A percentile compares a stretch with the other conserved stretches of the same genome.
phyloP scores from a whole-genome alignment of 1,140 invertebrate species.

The Xylocopa sonorina region DNA sequence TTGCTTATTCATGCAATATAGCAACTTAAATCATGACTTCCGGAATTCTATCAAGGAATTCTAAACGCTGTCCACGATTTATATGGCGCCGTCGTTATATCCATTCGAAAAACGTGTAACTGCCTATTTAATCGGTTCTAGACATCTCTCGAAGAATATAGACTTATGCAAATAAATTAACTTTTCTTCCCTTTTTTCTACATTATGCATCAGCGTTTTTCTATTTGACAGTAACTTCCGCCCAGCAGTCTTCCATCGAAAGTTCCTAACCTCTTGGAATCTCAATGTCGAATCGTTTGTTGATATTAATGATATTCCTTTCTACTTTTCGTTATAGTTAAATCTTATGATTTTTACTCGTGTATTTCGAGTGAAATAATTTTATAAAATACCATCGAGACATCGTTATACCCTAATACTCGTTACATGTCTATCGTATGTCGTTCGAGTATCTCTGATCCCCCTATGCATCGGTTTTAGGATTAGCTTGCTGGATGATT shows the following conservation, averaged over 20 bases:
- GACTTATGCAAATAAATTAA: conserved; percentile 11
- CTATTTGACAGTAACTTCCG: neutral
- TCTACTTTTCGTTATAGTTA: neutral
- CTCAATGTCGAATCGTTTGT: neutral
- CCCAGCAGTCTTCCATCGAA: neutral
- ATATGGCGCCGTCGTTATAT: neutral
- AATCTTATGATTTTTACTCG: neutral
- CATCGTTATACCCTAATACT: neutral
- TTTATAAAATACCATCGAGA: neutral
- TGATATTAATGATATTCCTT: conserved; percentile 15
- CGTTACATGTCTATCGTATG: neutral
- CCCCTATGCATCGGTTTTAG: neutral
- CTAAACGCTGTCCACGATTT: neutral
- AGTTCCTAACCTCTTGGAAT: conserved; percentile 29
- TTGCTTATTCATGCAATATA: neutral
- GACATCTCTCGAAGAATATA: neutral
- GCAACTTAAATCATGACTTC: neutral
- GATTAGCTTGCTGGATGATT: neutral
- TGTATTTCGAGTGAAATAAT: neutral
- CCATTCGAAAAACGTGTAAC: neutral
- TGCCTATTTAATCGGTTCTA: conserved; percentile 1
- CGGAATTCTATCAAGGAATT: neutral
- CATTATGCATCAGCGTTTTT: conserved; percentile 9
- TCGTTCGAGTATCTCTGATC: neutral
- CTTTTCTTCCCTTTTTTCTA: neutral